Evolutionary conservation across 1,140 invertebrate genomes (phyloP).

Genomic region (Aphelenchoides besseyi): DNA sequence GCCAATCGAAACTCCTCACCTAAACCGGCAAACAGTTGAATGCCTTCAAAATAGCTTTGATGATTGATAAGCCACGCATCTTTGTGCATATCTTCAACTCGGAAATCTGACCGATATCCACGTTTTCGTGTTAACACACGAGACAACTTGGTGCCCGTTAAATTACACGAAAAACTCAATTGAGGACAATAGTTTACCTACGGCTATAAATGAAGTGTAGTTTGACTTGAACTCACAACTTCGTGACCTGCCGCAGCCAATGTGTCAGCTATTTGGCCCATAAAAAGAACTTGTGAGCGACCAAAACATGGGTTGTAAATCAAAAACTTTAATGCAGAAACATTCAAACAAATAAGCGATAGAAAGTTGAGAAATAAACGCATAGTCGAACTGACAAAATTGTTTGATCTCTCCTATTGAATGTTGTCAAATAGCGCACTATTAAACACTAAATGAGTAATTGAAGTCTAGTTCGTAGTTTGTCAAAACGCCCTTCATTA

Average conservation of each 20-base stretch:
- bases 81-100: background rate
- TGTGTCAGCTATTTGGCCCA: constrained; percentile 13
- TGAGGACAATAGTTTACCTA: background rate
- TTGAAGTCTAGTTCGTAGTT: background rate
- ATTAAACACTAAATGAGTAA: background rate
- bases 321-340: constrained; percentile 15
- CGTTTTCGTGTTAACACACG: background rate
- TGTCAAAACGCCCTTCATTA: background rate
- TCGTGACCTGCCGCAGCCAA: constrained; percentile 23
- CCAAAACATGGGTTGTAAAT: constrained; percentile 19
- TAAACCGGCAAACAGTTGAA: background rate
- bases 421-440: background rate
- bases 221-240: constrained; percentile 4
- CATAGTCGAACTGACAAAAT: background rate
- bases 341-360: background rate
- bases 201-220: no score
- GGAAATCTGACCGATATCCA: background rate
- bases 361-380: background rate
- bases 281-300: constrained; percentile 4
- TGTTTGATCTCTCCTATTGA: background rate
- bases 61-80: background rate
- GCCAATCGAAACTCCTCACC: background rate
- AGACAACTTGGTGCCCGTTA: background rate
- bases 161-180: background rate
- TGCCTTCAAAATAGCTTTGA: background rate